These are phyloP conservation scores for Pantherophis guttatus DNA, from an alignment of 2,113 vertebrate genomes.

Conservation along the genomic window DNA sequence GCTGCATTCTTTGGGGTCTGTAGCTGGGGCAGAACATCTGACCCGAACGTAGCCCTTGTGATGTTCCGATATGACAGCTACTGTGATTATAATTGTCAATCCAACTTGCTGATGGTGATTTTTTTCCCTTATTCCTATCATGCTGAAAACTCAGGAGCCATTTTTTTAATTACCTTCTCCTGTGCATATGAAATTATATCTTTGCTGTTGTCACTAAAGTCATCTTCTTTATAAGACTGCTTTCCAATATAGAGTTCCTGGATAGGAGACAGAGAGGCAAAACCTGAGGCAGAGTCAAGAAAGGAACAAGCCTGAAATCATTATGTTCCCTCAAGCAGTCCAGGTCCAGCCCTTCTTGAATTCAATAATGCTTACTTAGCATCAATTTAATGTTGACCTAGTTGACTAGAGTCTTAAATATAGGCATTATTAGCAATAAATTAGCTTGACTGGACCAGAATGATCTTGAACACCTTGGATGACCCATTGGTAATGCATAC, in stretches of 20 bases:
- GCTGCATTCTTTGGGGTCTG: too few species aligned
- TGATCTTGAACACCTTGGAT: not conserved
- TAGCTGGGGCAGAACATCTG: not conserved
- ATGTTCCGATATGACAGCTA: not conserved
- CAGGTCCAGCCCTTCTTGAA: not conserved
- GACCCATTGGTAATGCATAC: not conserved
- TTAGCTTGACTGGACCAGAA: not conserved
- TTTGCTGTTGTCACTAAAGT: not conserved
- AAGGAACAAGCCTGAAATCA: too few species aligned
- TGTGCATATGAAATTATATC: not conserved
- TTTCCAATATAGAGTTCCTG: not conserved
- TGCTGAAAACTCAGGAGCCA: not conserved
- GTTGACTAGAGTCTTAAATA: too few species aligned
- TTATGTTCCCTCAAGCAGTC: too few species aligned
- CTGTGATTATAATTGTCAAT: not conserved
- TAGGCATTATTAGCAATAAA: too few species aligned
- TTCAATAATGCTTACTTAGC: not conserved
- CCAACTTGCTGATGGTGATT: not conserved
- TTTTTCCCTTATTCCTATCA: not conserved
- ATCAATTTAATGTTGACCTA: too few species aligned
- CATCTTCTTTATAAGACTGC: not conserved
- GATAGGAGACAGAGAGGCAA: too few species aligned
- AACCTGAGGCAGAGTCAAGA: too few species aligned
- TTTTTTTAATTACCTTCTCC: not conserved
- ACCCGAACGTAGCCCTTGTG: not conserved